Percentiles rank a stretch among this genome's conserved stretches.
phyloP scores from a whole-genome alignment of 1,140 invertebrate genomes.

The Holcopasites calliopsidis region DNA sequence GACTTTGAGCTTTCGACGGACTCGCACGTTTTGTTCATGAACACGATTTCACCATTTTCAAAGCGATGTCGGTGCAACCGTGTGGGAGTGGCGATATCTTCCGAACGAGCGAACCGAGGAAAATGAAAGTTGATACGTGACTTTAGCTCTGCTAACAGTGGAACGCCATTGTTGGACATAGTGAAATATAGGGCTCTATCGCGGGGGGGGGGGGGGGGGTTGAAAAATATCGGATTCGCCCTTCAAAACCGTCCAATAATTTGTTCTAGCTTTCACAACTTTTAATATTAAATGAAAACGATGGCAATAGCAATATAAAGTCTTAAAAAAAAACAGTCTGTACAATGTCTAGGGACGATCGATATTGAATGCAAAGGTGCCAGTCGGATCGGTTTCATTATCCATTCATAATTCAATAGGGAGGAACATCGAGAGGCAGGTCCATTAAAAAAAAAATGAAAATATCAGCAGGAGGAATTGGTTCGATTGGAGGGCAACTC shows the following conservation, averaged over 20 bases:
- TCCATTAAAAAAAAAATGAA: background rate
- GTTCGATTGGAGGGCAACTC: constrained; percentile 13
- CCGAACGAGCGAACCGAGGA: constrained; percentile 1
- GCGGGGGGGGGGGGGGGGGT: too few relatives aligned
- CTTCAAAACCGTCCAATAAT: background rate
- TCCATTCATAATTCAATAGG: background rate
- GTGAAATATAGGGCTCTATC: background rate
- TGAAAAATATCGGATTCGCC: background rate
- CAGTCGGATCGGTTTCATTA: background rate
- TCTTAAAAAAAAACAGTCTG: too few relatives aligned
- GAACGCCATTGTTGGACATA: background rate
- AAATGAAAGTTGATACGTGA: constrained; percentile 26
- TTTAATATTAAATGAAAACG: too few relatives aligned
- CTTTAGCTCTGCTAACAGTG: background rate
- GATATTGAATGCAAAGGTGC: background rate
- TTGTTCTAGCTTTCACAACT: background rate
- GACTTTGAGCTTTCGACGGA: constrained; percentile 18
- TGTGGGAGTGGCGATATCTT: constrained; percentile 10
- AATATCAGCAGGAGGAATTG: background rate
- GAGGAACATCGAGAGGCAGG: background rate
- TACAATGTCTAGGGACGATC: too few relatives aligned
- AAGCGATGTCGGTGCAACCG: background rate
- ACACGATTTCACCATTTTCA: constrained; percentile 41
- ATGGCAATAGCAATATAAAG: too few relatives aligned
- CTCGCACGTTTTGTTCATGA: constrained; percentile 3